These are phyloP conservation scores for Pissodes strobi DNA, from an alignment of 1,140 invertebrate species.

Conservation along the genomic window DNA sequence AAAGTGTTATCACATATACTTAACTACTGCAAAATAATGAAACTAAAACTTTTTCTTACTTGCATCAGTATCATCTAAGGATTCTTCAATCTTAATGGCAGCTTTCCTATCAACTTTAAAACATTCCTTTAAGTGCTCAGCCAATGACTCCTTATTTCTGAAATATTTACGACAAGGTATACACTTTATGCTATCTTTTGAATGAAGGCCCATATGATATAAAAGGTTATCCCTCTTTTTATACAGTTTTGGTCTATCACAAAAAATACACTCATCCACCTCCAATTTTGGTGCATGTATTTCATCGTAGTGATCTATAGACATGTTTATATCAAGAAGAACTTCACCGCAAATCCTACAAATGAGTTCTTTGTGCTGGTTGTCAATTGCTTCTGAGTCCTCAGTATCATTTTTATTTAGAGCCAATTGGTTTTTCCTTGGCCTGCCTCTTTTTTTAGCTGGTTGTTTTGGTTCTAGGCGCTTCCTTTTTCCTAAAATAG, in stretches of 20 bases:
- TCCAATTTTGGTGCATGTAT: constrained; percentile 7
- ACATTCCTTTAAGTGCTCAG: constrained; percentile 19
- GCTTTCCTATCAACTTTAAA: constrained; percentile 12
- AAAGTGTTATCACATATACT: too few relatives aligned
- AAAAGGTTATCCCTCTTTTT: constrained; percentile 23
- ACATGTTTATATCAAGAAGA: constrained; percentile 15
- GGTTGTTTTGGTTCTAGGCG: not conserved
- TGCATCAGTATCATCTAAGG: not conserved
- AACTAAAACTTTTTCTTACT: constrained; percentile 1
- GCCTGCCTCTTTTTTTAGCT: constrained; percentile 15
- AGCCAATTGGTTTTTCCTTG: constrained; percentile 9
- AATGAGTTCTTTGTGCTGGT: constrained; percentile 12
- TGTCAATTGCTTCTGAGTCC: constrained; percentile 18
- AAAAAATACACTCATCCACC: constrained; percentile 21
- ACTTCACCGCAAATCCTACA: constrained; percentile 12
- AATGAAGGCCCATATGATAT: constrained; percentile 27
- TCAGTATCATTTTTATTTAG: not conserved
- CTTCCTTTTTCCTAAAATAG: constrained; percentile 3
- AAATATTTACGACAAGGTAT: constrained; percentile 27
- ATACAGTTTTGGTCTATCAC: constrained; percentile 19
- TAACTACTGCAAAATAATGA: too few relatives aligned
- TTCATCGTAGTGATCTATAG: constrained; percentile 29
- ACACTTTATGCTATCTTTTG: constrained; percentile 25
- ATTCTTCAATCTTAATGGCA: not conserved
- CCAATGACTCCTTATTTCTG: not conserved